Percentiles rank a stretch among this genome's conserved stretches.
These are phyloP conservation scores for Acridotheres tristis DNA, from an alignment of 2,797 vertebrate species.

Conservation along the genomic window DNA sequence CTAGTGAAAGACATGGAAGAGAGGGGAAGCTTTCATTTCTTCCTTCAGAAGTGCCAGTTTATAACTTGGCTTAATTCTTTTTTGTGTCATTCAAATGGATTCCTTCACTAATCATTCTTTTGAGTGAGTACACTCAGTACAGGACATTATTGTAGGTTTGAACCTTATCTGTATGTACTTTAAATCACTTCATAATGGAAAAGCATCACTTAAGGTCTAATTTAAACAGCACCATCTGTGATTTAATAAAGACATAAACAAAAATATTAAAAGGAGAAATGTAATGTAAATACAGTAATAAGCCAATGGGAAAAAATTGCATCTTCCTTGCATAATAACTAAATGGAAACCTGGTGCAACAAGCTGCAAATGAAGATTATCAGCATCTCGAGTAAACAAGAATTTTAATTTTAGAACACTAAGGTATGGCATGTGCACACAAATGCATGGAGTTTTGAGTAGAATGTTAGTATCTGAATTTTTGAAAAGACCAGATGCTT, in stretches of 20 bases:
- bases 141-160: background rate
- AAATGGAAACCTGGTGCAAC: conserved; percentile 14
- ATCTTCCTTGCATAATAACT: background rate
- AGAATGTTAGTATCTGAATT: background rate
- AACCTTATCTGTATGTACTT: background rate
- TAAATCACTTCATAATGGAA: conserved; percentile 8
- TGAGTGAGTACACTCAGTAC: background rate
- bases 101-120: background rate
- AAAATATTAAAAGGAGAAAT: conserved; percentile 15
- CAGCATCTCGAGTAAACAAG: background rate
- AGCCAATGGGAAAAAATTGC: background rate
- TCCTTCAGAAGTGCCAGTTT: background rate
- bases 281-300: conserved; percentile 16
- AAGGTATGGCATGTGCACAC: background rate
- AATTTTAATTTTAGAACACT: background rate
- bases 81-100: background rate
- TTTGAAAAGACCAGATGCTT: background rate
- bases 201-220: background rate
- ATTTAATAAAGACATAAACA: conserved; percentile 23
- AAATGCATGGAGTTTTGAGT: background rate
- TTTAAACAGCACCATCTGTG: conserved; percentile 6
- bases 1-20: background rate
- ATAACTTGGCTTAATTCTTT: background rate
- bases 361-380: background rate
- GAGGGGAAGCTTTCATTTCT: background rate